Evolutionary conservation across 1,140 invertebrate genomes (phyloP).

Genomic region (Zaprionus camerounensis): DNA sequence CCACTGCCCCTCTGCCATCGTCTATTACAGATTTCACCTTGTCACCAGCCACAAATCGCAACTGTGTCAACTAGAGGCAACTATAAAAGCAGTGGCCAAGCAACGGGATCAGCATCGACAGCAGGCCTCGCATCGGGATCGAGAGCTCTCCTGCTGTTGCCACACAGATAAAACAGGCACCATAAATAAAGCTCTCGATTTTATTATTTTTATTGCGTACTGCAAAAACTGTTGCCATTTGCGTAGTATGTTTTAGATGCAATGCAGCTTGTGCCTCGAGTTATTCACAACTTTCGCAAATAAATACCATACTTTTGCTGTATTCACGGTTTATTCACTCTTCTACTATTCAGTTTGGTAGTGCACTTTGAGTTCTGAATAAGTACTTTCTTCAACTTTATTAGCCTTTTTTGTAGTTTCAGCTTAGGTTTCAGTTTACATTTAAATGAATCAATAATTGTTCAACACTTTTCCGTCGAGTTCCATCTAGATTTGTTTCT

Average conservation of each 20-base stretch:
- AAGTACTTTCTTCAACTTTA: neutral
- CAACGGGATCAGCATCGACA: conserved; percentile 15
- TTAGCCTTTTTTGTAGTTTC: too few species aligned
- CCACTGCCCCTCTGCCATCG: neutral
- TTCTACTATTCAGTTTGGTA: neutral
- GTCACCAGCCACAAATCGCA: conserved; percentile 42
- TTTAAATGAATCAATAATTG: too few species aligned
- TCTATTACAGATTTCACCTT: neutral
- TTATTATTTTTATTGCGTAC: conserved; percentile 45
- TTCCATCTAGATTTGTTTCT: too few species aligned
- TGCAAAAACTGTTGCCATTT: neutral
- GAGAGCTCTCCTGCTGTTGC: conserved; percentile 1
- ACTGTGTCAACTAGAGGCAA: conserved; percentile 60
- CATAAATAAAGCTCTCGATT: conserved; percentile 52
- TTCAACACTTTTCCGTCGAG: too few species aligned
- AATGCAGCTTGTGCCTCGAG: conserved; percentile 11
- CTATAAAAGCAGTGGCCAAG: conserved; percentile 61
- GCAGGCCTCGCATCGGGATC: neutral
- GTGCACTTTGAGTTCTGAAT: neutral
- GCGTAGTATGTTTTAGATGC: conserved; percentile 26
- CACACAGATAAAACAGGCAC: conserved; percentile 38
- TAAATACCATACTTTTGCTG: neutral
- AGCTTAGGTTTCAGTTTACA: too few species aligned
- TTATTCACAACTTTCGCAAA: conserved; percentile 2
- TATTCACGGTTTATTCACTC: neutral